Percentiles rank a stretch among this genome's conserved stretches.
These are phyloP conservation scores for Priocnemis perturbator DNA, from an alignment of 2,888 invertebrate species.

Conservation along the genomic window DNA sequence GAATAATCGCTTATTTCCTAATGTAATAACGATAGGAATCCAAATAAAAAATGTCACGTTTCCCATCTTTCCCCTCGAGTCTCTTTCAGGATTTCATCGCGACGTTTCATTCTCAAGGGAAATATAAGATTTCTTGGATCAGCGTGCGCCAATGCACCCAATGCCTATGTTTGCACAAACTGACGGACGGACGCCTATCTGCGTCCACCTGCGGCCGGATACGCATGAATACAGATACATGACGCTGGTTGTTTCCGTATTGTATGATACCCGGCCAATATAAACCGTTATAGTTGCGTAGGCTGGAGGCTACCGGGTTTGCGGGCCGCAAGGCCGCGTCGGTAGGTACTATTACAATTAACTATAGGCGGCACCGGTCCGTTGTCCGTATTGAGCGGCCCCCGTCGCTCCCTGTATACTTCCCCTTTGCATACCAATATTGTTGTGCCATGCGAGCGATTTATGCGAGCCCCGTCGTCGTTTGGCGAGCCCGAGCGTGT, in stretches of 20 bases:
- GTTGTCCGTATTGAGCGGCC: background rate
- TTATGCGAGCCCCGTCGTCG: slow-evolving; percentile 33
- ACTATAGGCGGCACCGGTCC: background rate
- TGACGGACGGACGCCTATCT: too few relatives aligned
- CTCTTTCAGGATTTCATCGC: too few relatives aligned
- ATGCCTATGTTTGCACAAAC: too few relatives aligned
- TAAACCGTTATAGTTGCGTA: slow-evolving; percentile 51
- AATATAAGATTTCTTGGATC: too few relatives aligned
- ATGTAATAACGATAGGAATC: too few relatives aligned
- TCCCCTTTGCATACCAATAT: slow-evolving; percentile 58
- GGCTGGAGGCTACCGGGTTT: slow-evolving; percentile 35
- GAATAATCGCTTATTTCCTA: too few relatives aligned
- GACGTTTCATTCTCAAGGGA: too few relatives aligned
- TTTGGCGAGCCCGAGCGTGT: background rate
- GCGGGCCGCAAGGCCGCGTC: slow-evolving; percentile 7
- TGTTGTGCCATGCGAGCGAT: slow-evolving; percentile 51
- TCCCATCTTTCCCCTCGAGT: too few relatives aligned
- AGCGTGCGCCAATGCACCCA: too few relatives aligned
- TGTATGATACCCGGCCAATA: slow-evolving; percentile 58
- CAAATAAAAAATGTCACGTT: too few relatives aligned
- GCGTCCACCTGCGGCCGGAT: too few relatives aligned
- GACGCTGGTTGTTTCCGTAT: slow-evolving; percentile 51
- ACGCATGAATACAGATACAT: too few relatives aligned
- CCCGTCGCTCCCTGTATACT: slow-evolving; percentile 14
- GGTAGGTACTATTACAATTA: slow-evolving; percentile 3